phyloP scores from a whole-genome alignment of 1,140 invertebrate genomes.

The Rhopalosiphum padi region DNA sequence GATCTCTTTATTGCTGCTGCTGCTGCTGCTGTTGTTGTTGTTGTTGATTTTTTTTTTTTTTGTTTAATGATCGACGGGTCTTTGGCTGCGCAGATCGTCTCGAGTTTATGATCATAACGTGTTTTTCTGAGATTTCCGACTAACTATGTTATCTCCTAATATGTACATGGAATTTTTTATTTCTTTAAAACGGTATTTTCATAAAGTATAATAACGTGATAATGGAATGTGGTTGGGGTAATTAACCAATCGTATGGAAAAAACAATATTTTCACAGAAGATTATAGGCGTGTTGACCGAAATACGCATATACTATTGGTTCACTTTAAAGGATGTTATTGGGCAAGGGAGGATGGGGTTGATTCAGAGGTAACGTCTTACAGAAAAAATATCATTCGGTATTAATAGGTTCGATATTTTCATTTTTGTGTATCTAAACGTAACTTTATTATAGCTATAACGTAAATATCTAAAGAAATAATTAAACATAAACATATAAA shows the following conservation, averaged over 20 bases:
- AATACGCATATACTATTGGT: not conserved
- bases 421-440: not conserved
- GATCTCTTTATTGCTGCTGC: not conserved
- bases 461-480: not conserved
- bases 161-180: not conserved
- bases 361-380: not conserved
- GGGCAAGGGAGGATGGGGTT: not conserved
- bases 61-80: not conserved
- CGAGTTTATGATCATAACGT: not conserved
- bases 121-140: not conserved
- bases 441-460: not conserved
- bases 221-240: not conserved
- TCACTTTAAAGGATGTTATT: not conserved
- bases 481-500: not conserved
- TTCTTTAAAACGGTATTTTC: too few relatives aligned
- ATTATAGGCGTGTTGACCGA: not conserved
- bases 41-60: not conserved
- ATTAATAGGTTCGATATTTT: not conserved
- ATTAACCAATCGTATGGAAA: not conserved
- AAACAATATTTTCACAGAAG: not conserved
- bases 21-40: not conserved
- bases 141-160: not conserved
- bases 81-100: not conserved
- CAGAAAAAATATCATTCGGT: not conserved
- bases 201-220: too few relatives aligned